These are phyloP conservation scores for Alviniconcha marisindica DNA, from an alignment of 1,140 invertebrate species.

Conservation along the genomic window DNA sequence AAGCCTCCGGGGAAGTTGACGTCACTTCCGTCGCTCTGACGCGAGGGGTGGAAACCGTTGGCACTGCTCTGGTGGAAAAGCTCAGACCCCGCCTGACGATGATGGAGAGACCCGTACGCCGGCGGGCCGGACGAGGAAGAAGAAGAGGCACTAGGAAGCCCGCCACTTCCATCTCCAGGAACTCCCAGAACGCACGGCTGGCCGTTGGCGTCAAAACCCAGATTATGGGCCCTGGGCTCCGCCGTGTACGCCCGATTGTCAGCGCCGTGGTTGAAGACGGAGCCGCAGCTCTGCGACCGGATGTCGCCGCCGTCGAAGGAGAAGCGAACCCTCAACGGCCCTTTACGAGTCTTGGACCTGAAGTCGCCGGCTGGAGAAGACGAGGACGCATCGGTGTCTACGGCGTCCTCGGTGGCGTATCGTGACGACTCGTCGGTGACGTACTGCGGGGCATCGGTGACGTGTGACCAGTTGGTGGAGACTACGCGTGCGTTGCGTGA, in stretches of 20 bases:
- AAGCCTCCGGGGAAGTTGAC: background rate
- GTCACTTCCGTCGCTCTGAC: background rate
- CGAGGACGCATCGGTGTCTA: background rate
- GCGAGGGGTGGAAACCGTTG: background rate
- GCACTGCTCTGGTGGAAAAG: too few relatives aligned
- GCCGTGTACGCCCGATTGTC: too few relatives aligned
- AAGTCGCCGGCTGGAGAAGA: constrained; percentile 3
- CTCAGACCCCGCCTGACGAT: too few relatives aligned
- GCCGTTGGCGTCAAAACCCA: too few relatives aligned
- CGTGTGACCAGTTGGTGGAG: background rate
- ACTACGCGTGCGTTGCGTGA: background rate
- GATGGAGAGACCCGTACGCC: too few relatives aligned
- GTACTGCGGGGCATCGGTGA: background rate
- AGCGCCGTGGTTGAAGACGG: too few relatives aligned
- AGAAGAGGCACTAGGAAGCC: too few relatives aligned
- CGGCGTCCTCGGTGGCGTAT: background rate
- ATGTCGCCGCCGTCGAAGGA: background rate
- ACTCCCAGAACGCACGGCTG: too few relatives aligned
- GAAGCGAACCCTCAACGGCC: background rate
- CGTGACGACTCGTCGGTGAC: background rate
- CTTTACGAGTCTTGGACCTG: background rate
- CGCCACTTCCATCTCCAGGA: too few relatives aligned
- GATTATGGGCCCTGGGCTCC: too few relatives aligned
- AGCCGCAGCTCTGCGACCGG: background rate
- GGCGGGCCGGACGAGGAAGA: too few relatives aligned